Conservation (phyloP, 2,113 vertebrate genomes). For the Enhydra lutris region DNA sequence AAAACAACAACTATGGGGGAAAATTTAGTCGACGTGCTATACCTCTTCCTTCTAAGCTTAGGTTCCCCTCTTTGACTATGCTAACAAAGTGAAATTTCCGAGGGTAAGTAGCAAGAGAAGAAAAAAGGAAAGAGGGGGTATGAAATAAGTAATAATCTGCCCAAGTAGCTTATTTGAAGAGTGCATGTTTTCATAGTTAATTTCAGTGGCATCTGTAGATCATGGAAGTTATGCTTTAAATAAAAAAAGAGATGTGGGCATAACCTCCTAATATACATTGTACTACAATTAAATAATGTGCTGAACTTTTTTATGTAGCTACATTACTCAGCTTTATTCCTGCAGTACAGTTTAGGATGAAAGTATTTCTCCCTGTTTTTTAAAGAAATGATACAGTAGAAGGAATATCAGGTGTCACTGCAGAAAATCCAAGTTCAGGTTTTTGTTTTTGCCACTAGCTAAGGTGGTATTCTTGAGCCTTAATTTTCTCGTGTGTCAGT, state of each 20-base stretch:
- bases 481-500: constrained; percentile 10
- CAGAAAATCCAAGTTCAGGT: background rate
- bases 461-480: background rate
- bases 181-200: background rate
- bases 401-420: background rate
- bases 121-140: background rate
- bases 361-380: background rate
- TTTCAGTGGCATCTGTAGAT: background rate
- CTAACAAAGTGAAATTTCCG: background rate
- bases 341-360: background rate
- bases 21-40: background rate
- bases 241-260: background rate
- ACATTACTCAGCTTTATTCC: background rate
- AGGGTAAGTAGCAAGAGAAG: background rate
- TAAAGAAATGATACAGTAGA: background rate
- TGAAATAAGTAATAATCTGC: background rate
- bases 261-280: background rate
- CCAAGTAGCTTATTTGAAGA: background rate
- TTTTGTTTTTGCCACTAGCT: background rate
- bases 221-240: background rate
- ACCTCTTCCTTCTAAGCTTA: background rate
- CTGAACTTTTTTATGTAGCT: background rate
- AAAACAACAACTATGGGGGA: background rate
- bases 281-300: background rate
- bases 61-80: background rate